Evolutionary conservation across 2,888 invertebrate genomes (phyloP).

Genomic region (Pherbina coryleti): DNA sequence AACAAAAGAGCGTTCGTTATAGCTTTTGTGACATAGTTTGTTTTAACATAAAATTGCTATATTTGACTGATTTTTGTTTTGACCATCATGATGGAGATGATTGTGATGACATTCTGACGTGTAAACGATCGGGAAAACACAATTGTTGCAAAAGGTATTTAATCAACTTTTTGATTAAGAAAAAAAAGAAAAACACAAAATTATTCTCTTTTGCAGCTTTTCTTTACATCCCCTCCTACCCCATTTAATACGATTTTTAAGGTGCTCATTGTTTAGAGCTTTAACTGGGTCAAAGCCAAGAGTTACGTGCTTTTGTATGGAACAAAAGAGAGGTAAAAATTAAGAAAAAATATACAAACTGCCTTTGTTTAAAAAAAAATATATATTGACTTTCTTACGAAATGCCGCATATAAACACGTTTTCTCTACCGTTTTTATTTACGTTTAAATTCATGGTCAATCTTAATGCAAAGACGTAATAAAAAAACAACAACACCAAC

Average conservation of each 20-base stretch:
- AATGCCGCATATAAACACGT: constrained; percentile 53
- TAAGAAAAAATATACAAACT: constrained; percentile 24
- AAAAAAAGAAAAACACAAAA: too few relatives aligned
- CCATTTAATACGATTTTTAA: not conserved
- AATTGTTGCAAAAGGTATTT: too few relatives aligned
- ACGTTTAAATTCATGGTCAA: constrained; percentile 57
- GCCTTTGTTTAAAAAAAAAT: constrained; percentile 24
- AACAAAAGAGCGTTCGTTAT: too few relatives aligned
- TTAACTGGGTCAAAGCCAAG: constrained; percentile 59
- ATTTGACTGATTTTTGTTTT: too few relatives aligned
- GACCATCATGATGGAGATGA: too few relatives aligned
- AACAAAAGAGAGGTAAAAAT: constrained; percentile 47
- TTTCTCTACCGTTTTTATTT: constrained; percentile 42
- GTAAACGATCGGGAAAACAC: too few relatives aligned
- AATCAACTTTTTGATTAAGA: too few relatives aligned
- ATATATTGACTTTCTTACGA: constrained; percentile 58
- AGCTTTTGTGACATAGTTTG: too few relatives aligned
- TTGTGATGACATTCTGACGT: too few relatives aligned
- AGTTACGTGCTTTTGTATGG: constrained; percentile 47
- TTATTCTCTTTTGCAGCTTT: too few relatives aligned
- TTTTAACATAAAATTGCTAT: too few relatives aligned
- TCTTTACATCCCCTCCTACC: too few relatives aligned
- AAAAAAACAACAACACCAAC: not conserved
- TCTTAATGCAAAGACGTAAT: constrained; percentile 22
- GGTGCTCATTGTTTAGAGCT: constrained; percentile 28